Conservation (phyloP, 2,113 vertebrate species). For the Natator depressus region DNA sequence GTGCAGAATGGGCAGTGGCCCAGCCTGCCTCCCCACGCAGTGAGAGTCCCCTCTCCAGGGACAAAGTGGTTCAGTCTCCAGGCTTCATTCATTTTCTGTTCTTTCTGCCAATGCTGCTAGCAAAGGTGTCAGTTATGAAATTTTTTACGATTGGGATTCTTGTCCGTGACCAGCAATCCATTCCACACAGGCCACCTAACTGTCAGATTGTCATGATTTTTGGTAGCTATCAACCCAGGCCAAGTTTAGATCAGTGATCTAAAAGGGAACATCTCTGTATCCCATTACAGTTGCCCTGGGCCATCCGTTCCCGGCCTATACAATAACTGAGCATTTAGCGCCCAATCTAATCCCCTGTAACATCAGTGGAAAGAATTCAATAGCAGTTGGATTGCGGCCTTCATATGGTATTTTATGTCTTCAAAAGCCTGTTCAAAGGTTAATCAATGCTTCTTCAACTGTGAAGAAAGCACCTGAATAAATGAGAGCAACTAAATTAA, state of each 20-base stretch:
- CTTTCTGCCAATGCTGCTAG: rapidly evolving
- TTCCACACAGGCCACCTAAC: rapidly evolving
- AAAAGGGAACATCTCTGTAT: neutral
- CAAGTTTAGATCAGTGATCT: neutral
- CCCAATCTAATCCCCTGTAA: neutral
- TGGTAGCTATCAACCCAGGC: neutral
- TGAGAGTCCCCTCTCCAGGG: neutral
- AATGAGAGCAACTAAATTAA: slow-evolving; percentile 1
- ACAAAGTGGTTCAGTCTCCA: neutral
- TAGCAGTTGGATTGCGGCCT: neutral
- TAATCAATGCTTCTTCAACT: neutral
- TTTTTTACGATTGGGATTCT: rapidly evolving
- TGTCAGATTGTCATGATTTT: neutral
- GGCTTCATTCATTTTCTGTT: neutral
- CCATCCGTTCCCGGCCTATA: neutral
- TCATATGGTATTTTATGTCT: neutral
- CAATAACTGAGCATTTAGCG: neutral
- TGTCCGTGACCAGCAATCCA: rapidly evolving
- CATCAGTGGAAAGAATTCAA: neutral
- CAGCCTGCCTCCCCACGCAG: rapidly evolving
- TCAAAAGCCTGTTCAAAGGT: neutral
- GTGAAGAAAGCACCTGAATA: neutral
- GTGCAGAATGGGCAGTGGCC: neutral
- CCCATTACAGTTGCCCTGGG: neutral
- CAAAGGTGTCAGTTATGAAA: neutral